Conservation (phyloP, 2,113 vertebrate genomes). For the Rattus rattus region DNA sequence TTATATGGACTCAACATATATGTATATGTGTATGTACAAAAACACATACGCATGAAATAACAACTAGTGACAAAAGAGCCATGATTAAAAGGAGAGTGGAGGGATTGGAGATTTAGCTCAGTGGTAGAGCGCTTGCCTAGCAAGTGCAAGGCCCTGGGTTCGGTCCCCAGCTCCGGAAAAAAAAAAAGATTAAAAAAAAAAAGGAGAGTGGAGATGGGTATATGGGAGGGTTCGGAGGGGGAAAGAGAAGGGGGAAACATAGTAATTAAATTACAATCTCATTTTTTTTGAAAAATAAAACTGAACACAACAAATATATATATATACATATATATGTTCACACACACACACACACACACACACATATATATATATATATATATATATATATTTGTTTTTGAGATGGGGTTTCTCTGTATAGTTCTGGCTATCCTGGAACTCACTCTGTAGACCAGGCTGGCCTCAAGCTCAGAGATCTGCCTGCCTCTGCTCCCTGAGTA, state of each 20-base stretch:
- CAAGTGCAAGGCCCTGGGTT: too few relatives aligned
- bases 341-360: too few relatives aligned
- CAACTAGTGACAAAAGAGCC: background rate
- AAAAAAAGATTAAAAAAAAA: too few relatives aligned
- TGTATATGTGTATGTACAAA: background rate
- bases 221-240: background rate
- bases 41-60: background rate
- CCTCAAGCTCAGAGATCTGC: background rate
- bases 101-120: too few relatives aligned
- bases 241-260: background rate
- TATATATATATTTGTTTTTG: background rate
- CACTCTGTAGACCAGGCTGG: background rate
- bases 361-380: background rate
- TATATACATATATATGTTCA: too few relatives aligned
- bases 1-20: background rate
- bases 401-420: background rate
- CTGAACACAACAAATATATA: background rate
- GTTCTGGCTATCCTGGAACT: background rate
- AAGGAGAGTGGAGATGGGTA: background rate
- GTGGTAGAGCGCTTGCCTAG: too few relatives aligned
- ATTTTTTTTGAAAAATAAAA: background rate
- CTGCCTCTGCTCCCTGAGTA: background rate
- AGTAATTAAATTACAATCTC: background rate
- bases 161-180: too few relatives aligned
- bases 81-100: background rate